Evolutionary conservation across 2,113 vertebrate species (phyloP).

Genomic region (Chaenocephalus aceratus): DNA sequence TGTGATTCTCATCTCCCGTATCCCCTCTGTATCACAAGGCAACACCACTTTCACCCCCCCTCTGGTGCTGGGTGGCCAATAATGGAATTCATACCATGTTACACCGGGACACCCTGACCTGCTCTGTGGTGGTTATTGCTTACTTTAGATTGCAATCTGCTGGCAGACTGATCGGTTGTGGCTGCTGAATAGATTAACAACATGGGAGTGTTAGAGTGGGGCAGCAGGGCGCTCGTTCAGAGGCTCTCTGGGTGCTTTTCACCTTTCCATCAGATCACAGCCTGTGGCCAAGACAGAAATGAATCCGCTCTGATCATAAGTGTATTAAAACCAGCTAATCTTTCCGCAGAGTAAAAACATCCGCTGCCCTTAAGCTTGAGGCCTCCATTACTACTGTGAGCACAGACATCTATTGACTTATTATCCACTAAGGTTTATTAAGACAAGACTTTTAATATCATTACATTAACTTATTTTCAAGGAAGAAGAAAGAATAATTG

Average conservation of each 20-base stretch:
- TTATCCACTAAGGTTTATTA: constrained; percentile 30
- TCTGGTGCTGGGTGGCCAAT: constrained; percentile 25
- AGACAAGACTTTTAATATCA: constrained; percentile 25
- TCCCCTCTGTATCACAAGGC: constrained; percentile 17
- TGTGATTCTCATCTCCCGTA: constrained; percentile 14
- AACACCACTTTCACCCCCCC: not conserved
- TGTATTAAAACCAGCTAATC: constrained; percentile 49
- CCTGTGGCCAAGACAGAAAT: constrained; percentile 32
- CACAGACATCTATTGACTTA: constrained; percentile 30
- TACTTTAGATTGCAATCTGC: constrained; percentile 46
- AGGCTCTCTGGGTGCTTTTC: constrained; percentile 2
- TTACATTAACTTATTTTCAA: constrained; percentile 19
- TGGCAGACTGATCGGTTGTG: constrained; percentile 29
- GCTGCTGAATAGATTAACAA: constrained; percentile 46
- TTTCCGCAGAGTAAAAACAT: constrained; percentile 29
- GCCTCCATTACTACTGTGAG: constrained; percentile 28
- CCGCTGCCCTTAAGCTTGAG: constrained; percentile 29
- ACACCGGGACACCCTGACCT: constrained; percentile 53
- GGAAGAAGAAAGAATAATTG: not conserved
- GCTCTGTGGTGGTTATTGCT: constrained; percentile 16
- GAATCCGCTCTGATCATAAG: constrained; percentile 21
- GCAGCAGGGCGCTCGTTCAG: not conserved
- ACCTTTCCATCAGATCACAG: constrained; percentile 36
- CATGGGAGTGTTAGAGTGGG: constrained; percentile 23
- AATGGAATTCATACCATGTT: constrained; percentile 67